These are phyloP conservation scores for Apantesis nais DNA, from an alignment of 2,888 invertebrate species.

Conservation along the genomic window DNA sequence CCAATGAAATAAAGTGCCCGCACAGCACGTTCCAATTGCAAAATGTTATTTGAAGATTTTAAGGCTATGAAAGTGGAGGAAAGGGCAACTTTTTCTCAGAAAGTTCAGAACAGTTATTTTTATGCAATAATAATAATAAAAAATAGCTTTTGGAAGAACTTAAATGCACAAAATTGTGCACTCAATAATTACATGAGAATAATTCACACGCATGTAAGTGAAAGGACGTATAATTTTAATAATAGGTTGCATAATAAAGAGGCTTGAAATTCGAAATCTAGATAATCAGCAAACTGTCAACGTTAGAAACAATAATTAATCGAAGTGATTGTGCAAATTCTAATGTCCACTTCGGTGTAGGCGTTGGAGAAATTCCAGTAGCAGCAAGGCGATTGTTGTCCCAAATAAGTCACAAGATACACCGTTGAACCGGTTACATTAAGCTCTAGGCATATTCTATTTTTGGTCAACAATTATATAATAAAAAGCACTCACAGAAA, in stretches of 20 bases:
- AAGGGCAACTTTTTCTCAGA: conserved; percentile 60
- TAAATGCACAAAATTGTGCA: background rate
- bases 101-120: conserved; percentile 32
- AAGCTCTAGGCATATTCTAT: background rate
- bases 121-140: background rate
- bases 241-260: conserved; percentile 50
- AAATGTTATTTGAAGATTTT: conserved; percentile 70
- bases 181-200: background rate
- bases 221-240: conserved; percentile 47
- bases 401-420: conserved; percentile 20
- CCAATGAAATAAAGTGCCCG: conserved; percentile 80
- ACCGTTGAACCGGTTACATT: conserved; percentile 13
- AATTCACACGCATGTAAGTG: conserved; percentile 42
- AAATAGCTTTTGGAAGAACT: background rate
- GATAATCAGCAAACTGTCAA: conserved; percentile 53
- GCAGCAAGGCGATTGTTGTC: conserved; percentile 27
- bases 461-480: background rate
- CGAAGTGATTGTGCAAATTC: conserved; percentile 53
- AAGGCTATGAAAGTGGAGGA: conserved; percentile 74
- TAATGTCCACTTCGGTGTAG: conserved; percentile 43
- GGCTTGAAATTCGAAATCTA: conserved; percentile 39
- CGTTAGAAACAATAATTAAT: conserved; percentile 55
- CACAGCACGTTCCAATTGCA: conserved; percentile 82
- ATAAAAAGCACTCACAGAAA: background rate
- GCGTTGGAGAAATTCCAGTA: conserved; percentile 46